A percentile compares a stretch with the other conserved stretches of the same genome.
Conservation (phyloP, 53 echinoderm and acorn worm species). For the Paracentrotus lividus region DNA sequence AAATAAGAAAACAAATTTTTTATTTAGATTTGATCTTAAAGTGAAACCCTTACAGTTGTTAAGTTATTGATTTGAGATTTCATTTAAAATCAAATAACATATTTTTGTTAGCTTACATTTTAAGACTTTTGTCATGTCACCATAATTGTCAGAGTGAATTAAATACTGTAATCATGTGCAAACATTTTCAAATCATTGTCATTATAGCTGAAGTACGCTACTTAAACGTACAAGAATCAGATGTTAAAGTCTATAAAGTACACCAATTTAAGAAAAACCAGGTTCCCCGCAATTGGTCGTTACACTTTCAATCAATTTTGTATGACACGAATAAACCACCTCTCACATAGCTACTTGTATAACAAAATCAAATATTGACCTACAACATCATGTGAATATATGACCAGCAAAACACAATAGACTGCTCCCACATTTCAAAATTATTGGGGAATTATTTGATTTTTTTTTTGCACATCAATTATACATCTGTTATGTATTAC, state of each 20-base stretch:
- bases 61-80: not conserved
- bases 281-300: not conserved
- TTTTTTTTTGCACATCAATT: not conserved
- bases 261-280: not conserved
- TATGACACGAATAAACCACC: not conserved
- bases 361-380: not conserved
- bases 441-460: not conserved
- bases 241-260: not conserved
- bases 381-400: not conserved
- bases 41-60: not conserved
- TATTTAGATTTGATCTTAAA: not conserved
- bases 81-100: not conserved
- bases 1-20: not conserved
- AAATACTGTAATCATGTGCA: not conserved
- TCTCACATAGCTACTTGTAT: not conserved
- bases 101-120: not conserved
- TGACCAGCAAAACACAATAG: not conserved
- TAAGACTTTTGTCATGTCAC: not conserved
- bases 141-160: not conserved
- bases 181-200: too few species aligned
- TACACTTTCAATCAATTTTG: not conserved
- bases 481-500: not conserved
- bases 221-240: too few species aligned
- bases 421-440: not conserved
- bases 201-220: too few species aligned